These are phyloP conservation scores for Scaptomyza caliginosa DNA, from an alignment of 2,888 invertebrate species.

Conservation along the genomic window DNA sequence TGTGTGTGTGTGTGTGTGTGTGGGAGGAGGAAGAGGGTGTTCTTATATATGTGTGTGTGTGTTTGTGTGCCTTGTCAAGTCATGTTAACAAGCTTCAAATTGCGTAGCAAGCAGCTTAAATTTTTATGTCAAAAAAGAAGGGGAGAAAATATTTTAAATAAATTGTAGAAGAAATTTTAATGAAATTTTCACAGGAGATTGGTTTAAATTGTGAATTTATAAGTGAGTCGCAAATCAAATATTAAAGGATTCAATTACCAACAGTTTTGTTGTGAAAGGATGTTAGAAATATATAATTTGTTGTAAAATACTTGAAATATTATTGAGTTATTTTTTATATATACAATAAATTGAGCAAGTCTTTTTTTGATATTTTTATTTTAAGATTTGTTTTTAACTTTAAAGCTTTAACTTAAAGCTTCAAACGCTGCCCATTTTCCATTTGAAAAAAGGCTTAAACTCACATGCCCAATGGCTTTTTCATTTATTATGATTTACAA, in stretches of 20 bases:
- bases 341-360: neutral
- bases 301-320: neutral
- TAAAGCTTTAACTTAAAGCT: neutral
- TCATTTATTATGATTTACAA: slow-evolving; percentile 34
- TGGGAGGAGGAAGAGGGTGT: no score
- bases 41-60: slow-evolving; percentile 19
- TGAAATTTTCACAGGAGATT: slow-evolving; percentile 18
- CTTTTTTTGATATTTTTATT: neutral
- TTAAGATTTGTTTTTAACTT: neutral
- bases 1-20: slow-evolving; percentile 14
- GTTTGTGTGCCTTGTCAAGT: slow-evolving; percentile 45
- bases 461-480: slow-evolving; percentile 14
- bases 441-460: neutral
- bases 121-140: slow-evolving; percentile 21
- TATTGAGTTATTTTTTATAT: neutral
- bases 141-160: slow-evolving; percentile 29
- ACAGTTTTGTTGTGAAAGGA: neutral
- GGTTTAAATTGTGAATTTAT: neutral
- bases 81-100: slow-evolving; percentile 66
- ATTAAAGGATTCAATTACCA: neutral
- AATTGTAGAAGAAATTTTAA: slow-evolving; percentile 28
- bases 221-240: slow-evolving; percentile 2
- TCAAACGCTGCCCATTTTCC: neutral
- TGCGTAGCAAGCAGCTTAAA: slow-evolving; percentile 35
- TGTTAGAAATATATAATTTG: neutral